These are phyloP conservation scores for Periophthalmus magnuspinnatus DNA, from an alignment of 2,797 vertebrate genomes.

Conservation along the genomic window DNA sequence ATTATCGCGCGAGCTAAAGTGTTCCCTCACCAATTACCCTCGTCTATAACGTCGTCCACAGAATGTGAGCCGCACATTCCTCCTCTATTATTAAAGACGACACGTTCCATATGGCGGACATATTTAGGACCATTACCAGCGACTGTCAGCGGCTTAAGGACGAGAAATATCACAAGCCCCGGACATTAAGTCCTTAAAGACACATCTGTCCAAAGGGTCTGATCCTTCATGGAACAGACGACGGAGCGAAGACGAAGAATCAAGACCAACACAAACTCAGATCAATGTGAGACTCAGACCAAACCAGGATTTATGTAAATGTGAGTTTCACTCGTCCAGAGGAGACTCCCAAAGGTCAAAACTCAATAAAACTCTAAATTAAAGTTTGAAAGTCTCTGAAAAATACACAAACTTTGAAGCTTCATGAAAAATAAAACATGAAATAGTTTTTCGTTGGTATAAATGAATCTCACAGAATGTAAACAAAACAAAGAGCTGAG, in stretches of 20 bases:
- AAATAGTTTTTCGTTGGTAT: too few species aligned
- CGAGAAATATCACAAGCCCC: conserved; percentile 19
- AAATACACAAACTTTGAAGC: too few species aligned
- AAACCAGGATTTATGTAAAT: too few species aligned
- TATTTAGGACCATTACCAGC: conserved; percentile 48
- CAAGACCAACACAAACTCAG: too few species aligned
- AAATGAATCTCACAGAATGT: too few species aligned
- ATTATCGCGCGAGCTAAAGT: conserved; percentile 63
- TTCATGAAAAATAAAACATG: too few species aligned
- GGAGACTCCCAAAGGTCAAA: background rate
- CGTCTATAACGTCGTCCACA: conserved; percentile 49
- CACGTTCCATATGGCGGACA: conserved; percentile 31
- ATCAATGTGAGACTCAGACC: too few species aligned
- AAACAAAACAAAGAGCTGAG: conserved; percentile 11
- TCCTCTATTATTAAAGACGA: conserved; percentile 40
- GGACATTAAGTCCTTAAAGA: conserved; percentile 42
- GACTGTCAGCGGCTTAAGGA: conserved; percentile 17
- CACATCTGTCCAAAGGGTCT: conserved; percentile 33
- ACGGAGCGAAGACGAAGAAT: background rate
- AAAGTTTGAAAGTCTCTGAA: too few species aligned
- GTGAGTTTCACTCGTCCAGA: background rate
- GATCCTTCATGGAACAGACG: too few species aligned
- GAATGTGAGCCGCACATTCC: conserved; percentile 36
- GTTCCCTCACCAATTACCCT: conserved; percentile 68
- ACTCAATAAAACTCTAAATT: too few species aligned